phyloP scores from a whole-genome alignment of 2,797 vertebrate genomes.

The Yasuhikotakia modesta region DNA sequence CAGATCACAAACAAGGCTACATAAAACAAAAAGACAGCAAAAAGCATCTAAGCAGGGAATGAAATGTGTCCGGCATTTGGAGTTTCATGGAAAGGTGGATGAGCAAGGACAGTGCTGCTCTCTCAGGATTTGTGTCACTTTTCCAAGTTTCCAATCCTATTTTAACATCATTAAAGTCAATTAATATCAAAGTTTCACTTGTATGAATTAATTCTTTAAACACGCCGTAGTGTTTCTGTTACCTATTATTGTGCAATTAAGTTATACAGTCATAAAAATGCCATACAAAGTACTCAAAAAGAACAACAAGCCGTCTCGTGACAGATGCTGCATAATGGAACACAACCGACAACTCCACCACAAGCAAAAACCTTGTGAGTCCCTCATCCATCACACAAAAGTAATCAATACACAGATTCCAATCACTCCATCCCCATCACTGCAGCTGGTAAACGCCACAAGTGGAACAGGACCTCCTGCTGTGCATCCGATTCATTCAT shows the following conservation, averaged over 20 bases:
- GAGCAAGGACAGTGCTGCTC: not conserved
- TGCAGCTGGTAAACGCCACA: slow-evolving; percentile 58
- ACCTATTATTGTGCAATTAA: too few relatives aligned
- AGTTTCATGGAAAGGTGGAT: not conserved
- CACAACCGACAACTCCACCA: slow-evolving; percentile 14
- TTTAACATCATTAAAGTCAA: too few relatives aligned
- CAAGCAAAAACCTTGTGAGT: slow-evolving; percentile 2
- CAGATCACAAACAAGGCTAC: not conserved
- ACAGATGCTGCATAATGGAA: slow-evolving; percentile 30
- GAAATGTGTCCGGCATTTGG: not conserved
- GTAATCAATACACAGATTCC: slow-evolving; percentile 63
- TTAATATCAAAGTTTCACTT: too few relatives aligned
- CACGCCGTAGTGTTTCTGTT: too few relatives aligned
- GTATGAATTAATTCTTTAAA: too few relatives aligned
- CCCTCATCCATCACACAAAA: slow-evolving; percentile 64
- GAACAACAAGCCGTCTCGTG: slow-evolving; percentile 17
- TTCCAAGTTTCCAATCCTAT: not conserved
- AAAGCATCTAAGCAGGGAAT: slow-evolving; percentile 10
- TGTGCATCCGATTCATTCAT: slow-evolving; percentile 53
- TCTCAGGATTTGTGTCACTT: not conserved
- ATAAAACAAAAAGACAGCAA: slow-evolving; percentile 9
- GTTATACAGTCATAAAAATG: too few relatives aligned
- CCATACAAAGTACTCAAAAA: not conserved
- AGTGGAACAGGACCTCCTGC: slow-evolving; percentile 38
- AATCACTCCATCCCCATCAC: slow-evolving; percentile 73